Conservation (phyloP, 1,140 invertebrate genomes). For the Dysdera silvatica region DNA sequence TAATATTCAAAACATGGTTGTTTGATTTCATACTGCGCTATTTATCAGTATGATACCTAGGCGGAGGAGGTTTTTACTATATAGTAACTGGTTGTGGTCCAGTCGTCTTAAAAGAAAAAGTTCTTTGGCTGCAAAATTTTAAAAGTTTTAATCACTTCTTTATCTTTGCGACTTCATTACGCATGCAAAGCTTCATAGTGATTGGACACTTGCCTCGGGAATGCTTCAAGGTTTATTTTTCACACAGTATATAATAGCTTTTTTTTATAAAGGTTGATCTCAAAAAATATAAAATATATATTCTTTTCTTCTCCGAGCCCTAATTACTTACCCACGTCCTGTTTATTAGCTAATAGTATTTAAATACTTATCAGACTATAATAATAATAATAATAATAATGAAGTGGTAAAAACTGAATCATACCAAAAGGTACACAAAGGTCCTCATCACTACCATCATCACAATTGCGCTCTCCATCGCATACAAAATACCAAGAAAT, state of each 20-base stretch:
- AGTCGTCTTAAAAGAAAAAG: too few species aligned
- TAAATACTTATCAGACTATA: neutral
- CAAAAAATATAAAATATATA: neutral
- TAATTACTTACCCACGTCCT: neutral
- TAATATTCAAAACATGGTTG: too few species aligned
- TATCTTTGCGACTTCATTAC: too few species aligned
- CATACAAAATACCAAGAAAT: conserved; percentile 39
- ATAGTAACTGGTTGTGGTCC: too few species aligned
- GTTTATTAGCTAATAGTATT: neutral
- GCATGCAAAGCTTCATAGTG: too few species aligned
- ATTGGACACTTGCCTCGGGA: too few species aligned
- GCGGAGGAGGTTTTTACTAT: too few species aligned
- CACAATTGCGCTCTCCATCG: conserved; percentile 40
- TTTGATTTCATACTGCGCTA: too few species aligned
- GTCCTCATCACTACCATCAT: conserved; percentile 38
- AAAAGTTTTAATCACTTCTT: too few species aligned
- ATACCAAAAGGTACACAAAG: conserved; percentile 32
- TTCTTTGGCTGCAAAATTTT: too few species aligned
- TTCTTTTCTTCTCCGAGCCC: neutral
- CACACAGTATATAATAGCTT: neutral
- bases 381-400: neutral
- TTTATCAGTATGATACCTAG: too few species aligned
- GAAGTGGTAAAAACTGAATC: conserved; percentile 1
- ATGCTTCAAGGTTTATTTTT: too few species aligned
- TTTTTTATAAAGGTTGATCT: neutral